These are phyloP conservation scores for Noctua fimbriata DNA, from an alignment of 2,888 invertebrate genomes.

Conservation along the genomic window DNA sequence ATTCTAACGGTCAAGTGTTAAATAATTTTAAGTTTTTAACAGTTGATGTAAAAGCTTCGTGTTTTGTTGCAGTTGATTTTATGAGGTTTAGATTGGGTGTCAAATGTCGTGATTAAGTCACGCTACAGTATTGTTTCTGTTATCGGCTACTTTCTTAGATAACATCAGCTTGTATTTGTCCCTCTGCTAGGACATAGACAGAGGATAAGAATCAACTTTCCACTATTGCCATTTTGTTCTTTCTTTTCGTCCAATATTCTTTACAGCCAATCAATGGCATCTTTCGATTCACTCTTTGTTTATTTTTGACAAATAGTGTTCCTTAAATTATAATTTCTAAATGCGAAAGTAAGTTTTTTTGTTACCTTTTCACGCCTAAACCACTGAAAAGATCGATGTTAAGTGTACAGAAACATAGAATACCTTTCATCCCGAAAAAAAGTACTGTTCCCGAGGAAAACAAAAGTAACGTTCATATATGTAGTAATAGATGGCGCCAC, in stretches of 20 bases:
- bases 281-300: not conserved
- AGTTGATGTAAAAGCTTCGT: constrained; percentile 39
- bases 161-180: not conserved
- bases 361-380: no score
- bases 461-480: no score
- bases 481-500: no score
- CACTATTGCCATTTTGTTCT: not conserved
- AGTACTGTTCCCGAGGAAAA: no score
- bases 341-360: no score
- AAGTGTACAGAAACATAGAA: no score
- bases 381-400: no score
- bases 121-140: not conserved
- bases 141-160: not conserved
- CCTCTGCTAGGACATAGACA: not conserved
- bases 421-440: no score
- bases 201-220: not conserved
- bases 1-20: constrained; percentile 33
- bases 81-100: constrained; percentile 10
- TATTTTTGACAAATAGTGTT: not conserved
- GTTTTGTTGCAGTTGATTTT: constrained; percentile 10
- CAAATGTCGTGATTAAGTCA: constrained; percentile 7
- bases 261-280: not conserved
- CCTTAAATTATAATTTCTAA: not conserved
- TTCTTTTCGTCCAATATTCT: not conserved
- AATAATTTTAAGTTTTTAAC: constrained; percentile 20